These are phyloP conservation scores for Sibirionetta formosa DNA, from an alignment of 2,797 vertebrate species.

Conservation along the genomic window DNA sequence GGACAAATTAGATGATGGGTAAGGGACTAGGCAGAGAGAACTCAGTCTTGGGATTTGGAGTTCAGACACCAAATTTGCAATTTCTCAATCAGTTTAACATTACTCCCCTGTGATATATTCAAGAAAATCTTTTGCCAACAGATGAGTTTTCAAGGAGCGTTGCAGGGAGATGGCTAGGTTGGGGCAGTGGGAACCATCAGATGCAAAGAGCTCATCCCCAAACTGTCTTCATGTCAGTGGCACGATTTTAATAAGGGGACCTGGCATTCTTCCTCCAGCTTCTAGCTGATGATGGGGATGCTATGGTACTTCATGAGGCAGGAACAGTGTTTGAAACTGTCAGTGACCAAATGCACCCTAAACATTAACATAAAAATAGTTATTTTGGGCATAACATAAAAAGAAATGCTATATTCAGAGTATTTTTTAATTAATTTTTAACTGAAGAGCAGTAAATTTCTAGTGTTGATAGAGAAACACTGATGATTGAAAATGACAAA, in stretches of 20 bases:
- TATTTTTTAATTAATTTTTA: conserved; percentile 22
- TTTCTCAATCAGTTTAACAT: neutral
- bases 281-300: neutral
- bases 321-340: neutral
- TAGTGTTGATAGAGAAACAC: neutral
- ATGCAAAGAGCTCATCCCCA: neutral
- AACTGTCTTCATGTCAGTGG: neutral
- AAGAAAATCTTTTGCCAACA: neutral
- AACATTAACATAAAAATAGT: neutral
- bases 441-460: neutral
- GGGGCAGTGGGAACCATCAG: neutral
- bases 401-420: neutral
- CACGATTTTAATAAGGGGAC: neutral
- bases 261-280: neutral
- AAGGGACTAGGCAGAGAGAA: neutral
- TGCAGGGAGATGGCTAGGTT: neutral
- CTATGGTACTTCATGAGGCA: neutral
- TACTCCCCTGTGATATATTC: neutral
- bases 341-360: neutral
- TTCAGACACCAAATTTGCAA: neutral
- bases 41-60: neutral
- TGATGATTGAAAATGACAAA: neutral
- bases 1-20: neutral
- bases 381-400: conserved; percentile 28
- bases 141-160: neutral